Evolutionary conservation across 2,797 vertebrate genomes (phyloP).

Genomic region (Semotilus atromaculatus): DNA sequence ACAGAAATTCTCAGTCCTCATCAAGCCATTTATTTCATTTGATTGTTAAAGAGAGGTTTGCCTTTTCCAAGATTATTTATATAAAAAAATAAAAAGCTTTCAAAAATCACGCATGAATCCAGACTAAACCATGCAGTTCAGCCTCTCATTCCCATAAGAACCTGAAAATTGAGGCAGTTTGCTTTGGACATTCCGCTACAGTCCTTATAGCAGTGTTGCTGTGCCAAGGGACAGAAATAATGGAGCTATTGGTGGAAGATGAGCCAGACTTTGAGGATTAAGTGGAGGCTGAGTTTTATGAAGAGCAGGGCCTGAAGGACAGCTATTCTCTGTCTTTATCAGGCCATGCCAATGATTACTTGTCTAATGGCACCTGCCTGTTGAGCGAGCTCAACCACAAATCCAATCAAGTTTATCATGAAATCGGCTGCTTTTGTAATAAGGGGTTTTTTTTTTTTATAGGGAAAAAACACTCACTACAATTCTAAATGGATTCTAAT

Average conservation of each 20-base stretch:
- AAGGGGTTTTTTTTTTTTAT: constrained; percentile 35
- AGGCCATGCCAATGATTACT: constrained; percentile 52
- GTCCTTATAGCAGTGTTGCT: constrained; percentile 30
- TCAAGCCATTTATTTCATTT: not conserved
- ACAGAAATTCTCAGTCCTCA: not conserved
- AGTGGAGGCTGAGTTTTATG: constrained; percentile 55
- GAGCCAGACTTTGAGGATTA: constrained; percentile 53
- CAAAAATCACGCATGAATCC: not conserved
- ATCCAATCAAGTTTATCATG: constrained; percentile 62
- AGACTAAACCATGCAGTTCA: constrained; percentile 2
- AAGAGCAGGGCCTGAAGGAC: constrained; percentile 54
- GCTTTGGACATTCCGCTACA: constrained; percentile 12
- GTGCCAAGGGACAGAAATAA: constrained; percentile 48
- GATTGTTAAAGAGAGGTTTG: not conserved
- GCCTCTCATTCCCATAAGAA: not conserved
- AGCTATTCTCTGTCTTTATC: constrained; percentile 59
- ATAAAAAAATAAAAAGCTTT: not conserved
- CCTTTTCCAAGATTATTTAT: not conserved
- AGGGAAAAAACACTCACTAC: constrained; percentile 33
- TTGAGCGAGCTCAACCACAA: constrained; percentile 35
- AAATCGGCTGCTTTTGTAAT: constrained; percentile 55
- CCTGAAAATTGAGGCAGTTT: constrained; percentile 13
- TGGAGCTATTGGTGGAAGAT: constrained; percentile 53
- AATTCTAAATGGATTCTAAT: constrained; percentile 52
- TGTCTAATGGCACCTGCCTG: constrained; percentile 55